These are phyloP conservation scores for Drosophila biarmipes DNA, from an alignment of 1,140 invertebrate genomes.

Conservation along the genomic window DNA sequence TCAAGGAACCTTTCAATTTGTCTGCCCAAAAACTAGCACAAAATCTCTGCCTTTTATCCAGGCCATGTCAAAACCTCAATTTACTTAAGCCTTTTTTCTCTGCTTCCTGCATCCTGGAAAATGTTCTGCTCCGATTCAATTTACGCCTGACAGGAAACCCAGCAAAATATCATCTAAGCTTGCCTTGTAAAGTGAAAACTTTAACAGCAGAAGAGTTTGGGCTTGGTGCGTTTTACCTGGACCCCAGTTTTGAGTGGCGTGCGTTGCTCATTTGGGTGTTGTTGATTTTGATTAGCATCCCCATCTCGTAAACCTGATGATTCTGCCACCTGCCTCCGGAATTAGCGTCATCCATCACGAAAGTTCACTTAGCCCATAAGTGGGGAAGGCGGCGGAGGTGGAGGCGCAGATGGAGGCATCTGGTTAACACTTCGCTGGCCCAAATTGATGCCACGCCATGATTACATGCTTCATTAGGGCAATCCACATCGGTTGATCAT, in stretches of 20 bases:
- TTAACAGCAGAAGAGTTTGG: constrained; percentile 13
- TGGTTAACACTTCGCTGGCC: constrained; percentile 64
- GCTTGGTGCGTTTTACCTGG: constrained; percentile 2
- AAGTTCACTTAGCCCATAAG: constrained; percentile 38
- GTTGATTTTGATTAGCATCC: constrained; percentile 68
- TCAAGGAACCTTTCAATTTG: neutral
- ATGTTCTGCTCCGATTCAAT: constrained; percentile 46
- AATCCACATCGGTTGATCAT: constrained; percentile 23
- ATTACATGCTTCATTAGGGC: constrained; percentile 56
- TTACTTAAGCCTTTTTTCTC: constrained; percentile 11
- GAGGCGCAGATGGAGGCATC: constrained; percentile 16
- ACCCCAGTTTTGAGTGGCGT: constrained; percentile 34
- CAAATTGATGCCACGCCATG: constrained; percentile 44
- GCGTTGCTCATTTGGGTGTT: constrained; percentile 58
- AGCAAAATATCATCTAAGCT: constrained; percentile 16
- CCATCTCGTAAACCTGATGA: constrained; percentile 16
- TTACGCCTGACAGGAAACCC: constrained; percentile 43
- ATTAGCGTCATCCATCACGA: constrained; percentile 71
- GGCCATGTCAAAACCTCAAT: constrained; percentile 55
- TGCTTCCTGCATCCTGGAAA: constrained; percentile 1
- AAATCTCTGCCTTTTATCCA: constrained; percentile 30
- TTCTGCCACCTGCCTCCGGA: constrained; percentile 33
- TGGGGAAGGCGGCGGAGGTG: constrained; percentile 15
- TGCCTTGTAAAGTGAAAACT: constrained; percentile 49
- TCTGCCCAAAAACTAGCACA: constrained; percentile 1